Evolutionary conservation across 1,140 invertebrate species (phyloP).

Genomic region (Heliconius eleuchia): DNA sequence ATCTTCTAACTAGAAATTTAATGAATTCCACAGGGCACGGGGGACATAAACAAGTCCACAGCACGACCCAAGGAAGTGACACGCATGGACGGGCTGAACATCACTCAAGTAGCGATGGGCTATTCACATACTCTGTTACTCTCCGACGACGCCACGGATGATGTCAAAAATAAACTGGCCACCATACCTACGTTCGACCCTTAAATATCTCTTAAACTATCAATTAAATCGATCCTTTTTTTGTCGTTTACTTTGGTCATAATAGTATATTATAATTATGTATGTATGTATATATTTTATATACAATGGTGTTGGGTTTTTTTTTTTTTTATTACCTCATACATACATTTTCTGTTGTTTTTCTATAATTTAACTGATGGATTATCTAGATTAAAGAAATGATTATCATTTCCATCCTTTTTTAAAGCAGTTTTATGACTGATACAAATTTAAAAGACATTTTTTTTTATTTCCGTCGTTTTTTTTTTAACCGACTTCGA

Average conservation of each 20-base stretch:
- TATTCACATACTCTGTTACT: slow-evolving; percentile 90
- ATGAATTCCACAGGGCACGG: slow-evolving; percentile 85
- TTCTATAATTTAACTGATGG: no score
- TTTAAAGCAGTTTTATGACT: no score
- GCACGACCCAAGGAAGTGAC: slow-evolving; percentile 95
- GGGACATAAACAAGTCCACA: slow-evolving; percentile 93
- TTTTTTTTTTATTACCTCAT: not conserved
- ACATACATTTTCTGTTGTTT: no score
- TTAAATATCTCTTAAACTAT: slow-evolving; percentile 36
- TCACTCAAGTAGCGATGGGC: slow-evolving; percentile 91
- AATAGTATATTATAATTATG: not conserved
- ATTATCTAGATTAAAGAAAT: no score
- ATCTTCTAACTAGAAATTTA: no score
- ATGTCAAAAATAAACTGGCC: slow-evolving; percentile 78
- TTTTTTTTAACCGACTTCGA: no score
- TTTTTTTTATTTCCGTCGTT: no score
- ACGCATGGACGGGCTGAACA: slow-evolving; percentile 89
- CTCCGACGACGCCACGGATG: slow-evolving; percentile 77
- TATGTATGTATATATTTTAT: not conserved
- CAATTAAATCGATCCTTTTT: not conserved
- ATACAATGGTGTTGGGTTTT: not conserved
- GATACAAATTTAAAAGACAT: no score
- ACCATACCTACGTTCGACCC: slow-evolving; percentile 76
- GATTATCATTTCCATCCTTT: no score
- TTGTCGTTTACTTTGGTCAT: not conserved